Base-by-base conservation (phyloP, 2,797 vertebrate genomes). In the Lemur catta region DNA sequence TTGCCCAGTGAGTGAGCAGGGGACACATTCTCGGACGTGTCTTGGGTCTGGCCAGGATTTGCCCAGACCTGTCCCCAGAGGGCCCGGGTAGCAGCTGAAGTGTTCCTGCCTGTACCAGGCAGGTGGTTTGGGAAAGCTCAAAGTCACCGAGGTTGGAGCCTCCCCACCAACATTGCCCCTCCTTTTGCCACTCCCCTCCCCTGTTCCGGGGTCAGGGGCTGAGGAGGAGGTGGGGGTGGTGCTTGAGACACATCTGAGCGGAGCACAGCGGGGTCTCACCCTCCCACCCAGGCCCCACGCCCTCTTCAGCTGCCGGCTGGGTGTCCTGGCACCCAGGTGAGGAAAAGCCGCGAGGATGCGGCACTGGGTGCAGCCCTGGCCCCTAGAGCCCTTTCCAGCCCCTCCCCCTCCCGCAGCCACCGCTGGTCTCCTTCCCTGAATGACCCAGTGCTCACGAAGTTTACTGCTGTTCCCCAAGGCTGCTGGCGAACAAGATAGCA, bases 381-480 rank as follows among this genome's bases (percentile, higher is more conserved):
- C 96, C 94, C 89, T 63, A 24, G 50, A 41, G 2, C 17, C 20
- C 48, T 52, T 12, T 63, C 38, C 43, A 7, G 12, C 24, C 93
- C 82, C 67, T 11, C 46, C 85, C 84, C 8, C n/a, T 48, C 30
- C 15, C 0, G 0, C 24, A 4, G 14, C 86, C 91, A 74, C 65
- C 46, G 80, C 84, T 57, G 0, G 0, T 80, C 91, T 84, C 95
- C 95, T 89, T 96, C 94, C 92, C 82, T 46, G 71, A 92, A 95
- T 93, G 88, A 82, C 96, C 65, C 43, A 22, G 84, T 28, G 81
- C 92, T 93, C 48, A 12, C 93, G n/a, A 97, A 96, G 84, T 50
- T 96, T 96, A 94, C 35, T 65, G 30, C 84, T 38, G 38, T 89
- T 97, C 96, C 97, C 95, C 4, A 30, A 0, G 0, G 95, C 91